Evolutionary conservation across 2,113 vertebrate genomes (phyloP).

Genomic region (Etheostoma cragini): DNA sequence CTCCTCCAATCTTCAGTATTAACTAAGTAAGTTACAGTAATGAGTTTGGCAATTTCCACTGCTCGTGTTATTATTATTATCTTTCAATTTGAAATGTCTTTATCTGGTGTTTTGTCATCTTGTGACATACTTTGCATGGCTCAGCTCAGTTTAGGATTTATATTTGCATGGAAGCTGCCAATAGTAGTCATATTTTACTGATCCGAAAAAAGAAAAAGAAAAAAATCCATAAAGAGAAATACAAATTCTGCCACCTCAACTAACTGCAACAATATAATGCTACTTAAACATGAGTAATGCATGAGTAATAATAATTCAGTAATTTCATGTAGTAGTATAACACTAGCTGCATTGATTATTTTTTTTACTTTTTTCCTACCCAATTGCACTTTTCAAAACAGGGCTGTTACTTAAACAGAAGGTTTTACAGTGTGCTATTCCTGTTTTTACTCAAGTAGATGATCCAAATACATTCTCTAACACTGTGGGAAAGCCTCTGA

Average conservation of each 20-base stretch:
- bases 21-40: slow-evolving; percentile 16
- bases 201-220: too few relatives aligned
- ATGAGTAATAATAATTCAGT: neutral
- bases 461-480: neutral
- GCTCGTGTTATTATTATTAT: neutral
- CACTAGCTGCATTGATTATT: neutral
- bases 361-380: neutral
- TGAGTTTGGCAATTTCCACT: slow-evolving; percentile 20
- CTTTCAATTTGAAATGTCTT: neutral
- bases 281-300: neutral
- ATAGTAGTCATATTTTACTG: neutral
- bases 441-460: neutral
- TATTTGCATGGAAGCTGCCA: neutral
- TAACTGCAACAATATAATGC: neutral
- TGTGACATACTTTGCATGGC: neutral
- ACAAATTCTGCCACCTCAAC: neutral
- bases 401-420: neutral
- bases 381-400: neutral
- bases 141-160: neutral
- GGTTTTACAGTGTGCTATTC: neutral
- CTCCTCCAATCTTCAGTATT: slow-evolving; percentile 22
- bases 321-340: neutral
- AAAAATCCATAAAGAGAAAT: too few relatives aligned
- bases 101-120: neutral
- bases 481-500: neutral